Conservation (phyloP, 2,113 vertebrate genomes). For the Triplophysa rosa region DNA sequence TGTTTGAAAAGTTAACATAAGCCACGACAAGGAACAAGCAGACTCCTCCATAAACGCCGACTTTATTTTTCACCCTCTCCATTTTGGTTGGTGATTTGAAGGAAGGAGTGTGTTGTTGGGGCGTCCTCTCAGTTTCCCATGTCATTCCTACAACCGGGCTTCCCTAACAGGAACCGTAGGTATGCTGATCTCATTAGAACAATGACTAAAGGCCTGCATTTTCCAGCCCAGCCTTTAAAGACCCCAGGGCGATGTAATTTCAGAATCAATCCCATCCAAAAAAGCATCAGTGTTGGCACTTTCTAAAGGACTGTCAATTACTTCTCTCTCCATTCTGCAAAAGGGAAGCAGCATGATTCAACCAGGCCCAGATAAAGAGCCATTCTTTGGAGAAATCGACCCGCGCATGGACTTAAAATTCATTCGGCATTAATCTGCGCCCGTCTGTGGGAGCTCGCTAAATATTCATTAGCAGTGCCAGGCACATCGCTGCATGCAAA, state of each 20-base stretch:
- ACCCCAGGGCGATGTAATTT: constrained; percentile 67
- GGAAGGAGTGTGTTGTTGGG: constrained; percentile 39
- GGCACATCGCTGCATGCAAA: constrained; percentile 71
- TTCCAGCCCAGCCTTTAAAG: constrained; percentile 63
- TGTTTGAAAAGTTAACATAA: constrained; percentile 35
- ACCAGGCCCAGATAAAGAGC: constrained; percentile 79
- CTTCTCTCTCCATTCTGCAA: constrained; percentile 72
- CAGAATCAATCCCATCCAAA: constrained; percentile 73
- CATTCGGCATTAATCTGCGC: constrained; percentile 68
- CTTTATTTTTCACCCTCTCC: constrained; percentile 43
- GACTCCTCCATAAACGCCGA: constrained; percentile 46
- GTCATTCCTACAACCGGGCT: constrained; percentile 72
- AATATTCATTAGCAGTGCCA: constrained; percentile 76
- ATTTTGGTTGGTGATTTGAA: background rate
- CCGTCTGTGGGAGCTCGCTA: constrained; percentile 77
- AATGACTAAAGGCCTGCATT: constrained; percentile 71
- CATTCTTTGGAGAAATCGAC: constrained; percentile 82
- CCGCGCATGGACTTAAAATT: constrained; percentile 75
- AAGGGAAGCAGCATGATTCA: constrained; percentile 82
- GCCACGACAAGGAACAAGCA: constrained; percentile 41
- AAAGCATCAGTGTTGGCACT: constrained; percentile 76
- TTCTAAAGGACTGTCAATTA: constrained; percentile 78
- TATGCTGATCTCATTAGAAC: constrained; percentile 72
- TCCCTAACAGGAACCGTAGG: constrained; percentile 71
- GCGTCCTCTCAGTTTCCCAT: constrained; percentile 64